Evolutionary conservation across 2,888 invertebrate genomes (phyloP).

Genomic region (Parnassius smintheus): DNA sequence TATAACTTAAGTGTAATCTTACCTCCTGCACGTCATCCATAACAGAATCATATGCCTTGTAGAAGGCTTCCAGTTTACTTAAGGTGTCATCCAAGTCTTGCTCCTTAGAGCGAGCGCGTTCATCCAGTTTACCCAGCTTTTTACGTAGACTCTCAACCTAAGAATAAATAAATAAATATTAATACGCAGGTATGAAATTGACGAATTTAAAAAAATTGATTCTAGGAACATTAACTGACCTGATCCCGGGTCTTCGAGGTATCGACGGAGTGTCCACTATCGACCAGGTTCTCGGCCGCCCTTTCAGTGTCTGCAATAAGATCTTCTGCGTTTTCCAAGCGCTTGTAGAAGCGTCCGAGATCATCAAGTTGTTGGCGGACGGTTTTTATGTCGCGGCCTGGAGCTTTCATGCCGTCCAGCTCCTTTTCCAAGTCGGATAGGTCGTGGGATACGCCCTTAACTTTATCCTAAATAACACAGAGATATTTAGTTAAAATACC

Average conservation of each 20-base stretch:
- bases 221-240: conserved; percentile 51
- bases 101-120: conserved; percentile 88
- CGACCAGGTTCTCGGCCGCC: conserved; percentile 88
- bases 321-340: conserved; percentile 84
- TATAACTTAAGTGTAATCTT: conserved; percentile 25
- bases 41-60: conserved; percentile 87
- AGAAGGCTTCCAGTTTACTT: conserved; percentile 91
- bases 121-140: conserved; percentile 90
- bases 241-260: conserved; percentile 91
- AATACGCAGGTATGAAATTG: not conserved
- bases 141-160: conserved; percentile 87
- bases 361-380: conserved; percentile 93
- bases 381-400: conserved; percentile 92
- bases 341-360: conserved; percentile 84
- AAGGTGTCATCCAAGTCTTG: conserved; percentile 89
- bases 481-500: not conserved
- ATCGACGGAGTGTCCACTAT: conserved; percentile 92
- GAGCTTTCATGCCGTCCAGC: conserved; percentile 91
- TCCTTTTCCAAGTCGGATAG: conserved; percentile 90
- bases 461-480: conserved; percentile 82
- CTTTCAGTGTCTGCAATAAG: conserved; percentile 85
- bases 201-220: not conserved
- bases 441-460: conserved; percentile 89
- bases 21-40: conserved; percentile 89
- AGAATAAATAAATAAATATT: not conserved